Evolutionary conservation across 2,113 vertebrate genomes (phyloP).

Genomic region (Ptychochromis oligacanthus): DNA sequence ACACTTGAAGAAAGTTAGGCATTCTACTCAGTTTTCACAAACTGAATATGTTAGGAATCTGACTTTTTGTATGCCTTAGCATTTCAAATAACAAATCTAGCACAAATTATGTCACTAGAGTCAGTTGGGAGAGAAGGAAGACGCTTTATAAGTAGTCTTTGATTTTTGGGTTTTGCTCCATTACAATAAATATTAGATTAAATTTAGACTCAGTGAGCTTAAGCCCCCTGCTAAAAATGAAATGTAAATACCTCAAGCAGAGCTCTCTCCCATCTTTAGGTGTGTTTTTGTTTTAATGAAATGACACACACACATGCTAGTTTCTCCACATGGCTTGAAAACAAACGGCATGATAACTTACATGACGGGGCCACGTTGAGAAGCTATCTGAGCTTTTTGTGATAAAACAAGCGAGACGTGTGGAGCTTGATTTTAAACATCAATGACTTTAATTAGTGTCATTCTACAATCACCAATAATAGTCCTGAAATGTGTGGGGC

Average conservation of each 20-base stretch:
- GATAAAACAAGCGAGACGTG: constrained; percentile 61
- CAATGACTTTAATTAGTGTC: constrained; percentile 73
- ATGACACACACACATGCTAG: constrained; percentile 32
- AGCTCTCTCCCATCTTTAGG: constrained; percentile 9
- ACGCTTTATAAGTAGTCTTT: background rate
- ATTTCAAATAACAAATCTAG: constrained; percentile 2
- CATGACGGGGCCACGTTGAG: constrained; percentile 21
- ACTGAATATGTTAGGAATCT: background rate
- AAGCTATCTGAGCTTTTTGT: constrained; percentile 49
- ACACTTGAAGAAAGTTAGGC: background rate
- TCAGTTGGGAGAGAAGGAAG: background rate
- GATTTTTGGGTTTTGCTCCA: constrained; percentile 17
- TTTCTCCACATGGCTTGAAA: constrained; percentile 49
- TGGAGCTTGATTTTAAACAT: constrained; percentile 65
- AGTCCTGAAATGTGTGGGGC: constrained; percentile 16
- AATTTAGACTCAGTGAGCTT: constrained; percentile 24
- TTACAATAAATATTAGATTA: constrained; percentile 60
- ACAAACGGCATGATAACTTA: constrained; percentile 66
- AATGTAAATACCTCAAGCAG: constrained; percentile 35
- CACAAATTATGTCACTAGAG: background rate
- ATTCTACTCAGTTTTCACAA: background rate
- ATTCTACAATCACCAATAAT: constrained; percentile 61
- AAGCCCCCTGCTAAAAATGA: constrained; percentile 32
- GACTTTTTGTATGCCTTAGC: background rate
- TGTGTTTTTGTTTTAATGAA: constrained; percentile 42